These are phyloP conservation scores for Pseudomyrmex sp. DNA, from an alignment of 1,140 invertebrate genomes.

Conservation along the genomic window DNA sequence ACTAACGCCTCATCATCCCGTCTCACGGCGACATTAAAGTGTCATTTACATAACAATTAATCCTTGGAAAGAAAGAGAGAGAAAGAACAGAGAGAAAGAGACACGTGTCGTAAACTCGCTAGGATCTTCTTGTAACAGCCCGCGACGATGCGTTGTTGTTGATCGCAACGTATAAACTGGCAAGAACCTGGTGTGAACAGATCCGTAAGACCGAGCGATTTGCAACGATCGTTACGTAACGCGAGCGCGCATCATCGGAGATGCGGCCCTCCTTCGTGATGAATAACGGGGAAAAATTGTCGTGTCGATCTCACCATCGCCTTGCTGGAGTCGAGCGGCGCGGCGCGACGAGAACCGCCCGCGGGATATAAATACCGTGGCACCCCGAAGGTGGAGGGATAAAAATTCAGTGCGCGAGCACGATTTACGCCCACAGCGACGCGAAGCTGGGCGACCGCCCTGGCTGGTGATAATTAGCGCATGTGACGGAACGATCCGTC, in stretches of 20 bases:
- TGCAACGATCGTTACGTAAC: constrained; percentile 42
- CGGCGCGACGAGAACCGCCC: constrained; percentile 29
- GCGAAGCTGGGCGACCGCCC: constrained; percentile 35
- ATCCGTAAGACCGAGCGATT: constrained; percentile 10
- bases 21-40: constrained; percentile 11
- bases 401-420: constrained; percentile 66
- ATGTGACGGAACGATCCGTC: constrained; percentile 78
- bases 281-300: constrained; percentile 38
- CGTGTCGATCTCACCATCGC: neutral
- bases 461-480: constrained; percentile 76
- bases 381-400: constrained; percentile 53
- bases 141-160: neutral
- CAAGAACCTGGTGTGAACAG: constrained; percentile 4
- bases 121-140: neutral
- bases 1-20: neutral
- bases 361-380: constrained; percentile 61
- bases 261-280: neutral
- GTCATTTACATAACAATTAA: constrained; percentile 44
- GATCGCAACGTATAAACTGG: neutral
- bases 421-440: constrained; percentile 69
- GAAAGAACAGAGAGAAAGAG: no score
- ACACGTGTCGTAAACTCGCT: constrained; percentile 5
- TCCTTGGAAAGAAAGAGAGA: no score
- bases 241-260: no score
- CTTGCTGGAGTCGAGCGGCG: constrained; percentile 23